phyloP scores from a whole-genome alignment of 2,797 vertebrate species.

The Gymnopithys bicolor region DNA sequence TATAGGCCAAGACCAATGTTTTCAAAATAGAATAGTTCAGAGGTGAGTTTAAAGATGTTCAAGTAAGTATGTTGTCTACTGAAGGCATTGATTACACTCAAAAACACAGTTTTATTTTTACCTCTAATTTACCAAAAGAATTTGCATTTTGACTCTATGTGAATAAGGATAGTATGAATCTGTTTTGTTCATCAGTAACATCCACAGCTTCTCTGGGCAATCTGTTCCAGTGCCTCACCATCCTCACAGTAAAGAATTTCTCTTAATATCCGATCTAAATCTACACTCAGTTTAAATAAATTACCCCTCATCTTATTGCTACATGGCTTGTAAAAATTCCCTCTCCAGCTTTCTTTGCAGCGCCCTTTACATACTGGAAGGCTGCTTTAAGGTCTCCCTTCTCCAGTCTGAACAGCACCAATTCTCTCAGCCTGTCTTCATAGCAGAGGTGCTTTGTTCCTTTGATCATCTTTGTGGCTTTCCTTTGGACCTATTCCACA shows the following conservation, averaged over 20 bases:
- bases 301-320: neutral
- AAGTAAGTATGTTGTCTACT: neutral
- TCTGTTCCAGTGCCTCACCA: neutral
- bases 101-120: neutral
- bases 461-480: neutral
- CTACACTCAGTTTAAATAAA: neutral
- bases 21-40: neutral
- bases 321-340: neutral
- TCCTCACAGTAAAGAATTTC: neutral
- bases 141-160: neutral
- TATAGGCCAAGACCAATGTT: neutral
- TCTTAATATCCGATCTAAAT: neutral
- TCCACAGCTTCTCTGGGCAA: neutral
- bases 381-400: neutral
- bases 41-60: neutral
- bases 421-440: neutral
- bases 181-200: neutral
- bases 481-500: neutral
- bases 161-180: neutral
- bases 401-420: neutral
- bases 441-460: neutral
- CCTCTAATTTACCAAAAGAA: neutral
- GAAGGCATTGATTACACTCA: neutral
- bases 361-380: neutral
- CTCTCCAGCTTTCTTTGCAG: neutral